Conservation (phyloP, 1,140 invertebrate species). For the Cephus cinctus region DNA sequence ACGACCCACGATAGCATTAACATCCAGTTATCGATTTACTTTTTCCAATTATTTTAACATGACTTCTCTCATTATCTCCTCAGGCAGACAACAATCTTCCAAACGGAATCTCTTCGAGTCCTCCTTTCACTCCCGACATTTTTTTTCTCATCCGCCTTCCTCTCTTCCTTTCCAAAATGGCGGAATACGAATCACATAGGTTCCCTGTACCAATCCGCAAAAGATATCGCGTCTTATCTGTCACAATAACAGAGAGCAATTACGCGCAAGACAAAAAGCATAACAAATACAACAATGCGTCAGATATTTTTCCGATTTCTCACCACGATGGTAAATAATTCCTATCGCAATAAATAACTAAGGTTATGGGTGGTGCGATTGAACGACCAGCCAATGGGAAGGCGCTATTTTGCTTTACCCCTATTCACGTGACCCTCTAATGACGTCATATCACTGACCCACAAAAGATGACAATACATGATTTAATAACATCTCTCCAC, state of each 20-base stretch:
- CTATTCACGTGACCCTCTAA: constrained; percentile 28
- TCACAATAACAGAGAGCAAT: constrained; percentile 1
- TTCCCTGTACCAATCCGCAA: too few relatives aligned
- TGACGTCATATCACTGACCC: constrained; percentile 36
- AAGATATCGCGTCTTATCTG: constrained; percentile 13
- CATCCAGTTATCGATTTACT: too few relatives aligned
- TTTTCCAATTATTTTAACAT: too few relatives aligned
- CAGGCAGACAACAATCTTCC: constrained; percentile 18
- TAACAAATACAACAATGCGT: too few relatives aligned
- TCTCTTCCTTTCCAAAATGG: too few relatives aligned
- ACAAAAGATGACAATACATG: constrained; percentile 27
- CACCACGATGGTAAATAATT: constrained; percentile 21
- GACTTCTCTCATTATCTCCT: too few relatives aligned
- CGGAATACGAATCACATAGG: too few relatives aligned
- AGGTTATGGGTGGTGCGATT: constrained; percentile 33
- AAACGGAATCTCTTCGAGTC: too few relatives aligned
- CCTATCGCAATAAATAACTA: constrained; percentile 18
- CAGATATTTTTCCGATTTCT: constrained; percentile 29
- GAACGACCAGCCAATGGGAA: constrained; percentile 18
- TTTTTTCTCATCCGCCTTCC: too few relatives aligned
- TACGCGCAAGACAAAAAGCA: too few relatives aligned
- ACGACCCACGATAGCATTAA: too few relatives aligned
- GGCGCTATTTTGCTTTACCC: constrained; percentile 31
- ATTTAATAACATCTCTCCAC: constrained; percentile 20
- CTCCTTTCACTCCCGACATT: too few relatives aligned